These are phyloP conservation scores for Oncorhynchus nerka DNA, from an alignment of 2,113 vertebrate genomes.

Conservation along the genomic window DNA sequence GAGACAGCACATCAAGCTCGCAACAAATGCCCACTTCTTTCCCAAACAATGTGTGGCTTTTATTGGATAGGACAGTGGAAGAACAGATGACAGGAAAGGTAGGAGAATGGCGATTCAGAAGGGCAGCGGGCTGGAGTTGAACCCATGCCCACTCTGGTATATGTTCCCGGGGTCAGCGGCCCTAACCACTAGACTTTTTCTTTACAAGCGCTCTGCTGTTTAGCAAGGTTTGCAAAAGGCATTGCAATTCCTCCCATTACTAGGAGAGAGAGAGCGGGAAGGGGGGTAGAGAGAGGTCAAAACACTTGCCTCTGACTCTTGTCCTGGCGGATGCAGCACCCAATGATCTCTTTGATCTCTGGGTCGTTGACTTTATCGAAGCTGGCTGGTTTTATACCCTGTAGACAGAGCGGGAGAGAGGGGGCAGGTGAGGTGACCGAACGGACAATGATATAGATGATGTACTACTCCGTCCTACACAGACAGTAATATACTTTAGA, in stretches of 20 bases:
- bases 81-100: no score
- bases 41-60: no score
- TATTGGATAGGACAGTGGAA: no score
- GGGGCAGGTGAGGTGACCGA: not conserved
- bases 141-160: no score
- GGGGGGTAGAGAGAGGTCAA: slow-evolving; percentile 11
- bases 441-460: no score
- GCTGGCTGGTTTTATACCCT: slow-evolving; percentile 96
- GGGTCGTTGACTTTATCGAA: slow-evolving; percentile 93
- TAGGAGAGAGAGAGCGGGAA: not conserved
- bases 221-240: not conserved
- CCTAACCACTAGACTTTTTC: no score
- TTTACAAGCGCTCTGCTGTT: not conserved
- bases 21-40: no score
- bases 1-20: not conserved
- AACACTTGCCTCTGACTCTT: slow-evolving; percentile 82
- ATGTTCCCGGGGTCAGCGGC: no score
- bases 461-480: no score
- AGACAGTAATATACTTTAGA: not conserved
- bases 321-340: slow-evolving; percentile 91
- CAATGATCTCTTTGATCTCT: slow-evolving; percentile 95
- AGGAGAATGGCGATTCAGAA: no score
- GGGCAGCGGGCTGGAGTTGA: no score
- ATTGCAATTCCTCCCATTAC: not conserved
- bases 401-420: slow-evolving; percentile 7